Percentiles rank a stretch among this genome's conserved stretches.
Evolutionary conservation across 1,140 invertebrate species (phyloP).

Genomic region (Vollenhovia emeryi): DNA sequence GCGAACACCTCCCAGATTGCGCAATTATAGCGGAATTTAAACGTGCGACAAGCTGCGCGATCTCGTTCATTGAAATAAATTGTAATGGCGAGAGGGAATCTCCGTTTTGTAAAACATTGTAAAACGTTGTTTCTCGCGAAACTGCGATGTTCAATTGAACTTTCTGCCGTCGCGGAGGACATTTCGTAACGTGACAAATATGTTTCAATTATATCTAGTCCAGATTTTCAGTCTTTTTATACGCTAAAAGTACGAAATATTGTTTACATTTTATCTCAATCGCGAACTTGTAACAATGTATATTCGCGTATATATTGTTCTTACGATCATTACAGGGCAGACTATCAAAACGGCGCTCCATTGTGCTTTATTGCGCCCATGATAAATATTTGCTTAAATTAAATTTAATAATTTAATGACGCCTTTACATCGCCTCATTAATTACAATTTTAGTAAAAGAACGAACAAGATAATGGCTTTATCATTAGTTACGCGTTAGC

Average conservation of each 20-base stretch:
- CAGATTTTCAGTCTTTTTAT: neutral
- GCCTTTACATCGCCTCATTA: conserved; percentile 9
- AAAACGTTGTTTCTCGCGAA: neutral
- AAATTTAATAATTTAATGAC: conserved; percentile 40
- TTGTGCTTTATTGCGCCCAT: neutral
- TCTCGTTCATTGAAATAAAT: neutral
- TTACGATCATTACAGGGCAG: neutral
- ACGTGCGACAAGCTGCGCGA: neutral
- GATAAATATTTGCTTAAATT: conserved; percentile 22
- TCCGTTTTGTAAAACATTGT: neutral
- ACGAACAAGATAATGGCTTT: conserved; percentile 8
- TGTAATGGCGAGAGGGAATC: neutral
- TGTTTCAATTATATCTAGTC: neutral
- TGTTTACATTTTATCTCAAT: neutral
- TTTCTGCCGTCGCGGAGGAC: neutral
- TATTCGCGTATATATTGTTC: neutral
- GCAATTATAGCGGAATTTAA: conserved; percentile 41
- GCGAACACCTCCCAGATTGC: neutral
- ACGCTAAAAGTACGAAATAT: neutral
- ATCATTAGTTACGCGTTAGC: conserved; percentile 39
- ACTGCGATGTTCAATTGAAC: neutral
- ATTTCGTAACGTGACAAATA: neutral
- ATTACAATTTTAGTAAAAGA: conserved; percentile 24
- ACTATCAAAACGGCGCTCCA: neutral
- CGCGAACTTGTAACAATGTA: neutral